Percentiles rank a stretch among this genome's conserved stretches.
Evolutionary conservation across 37 sponge, comb jelly and placozoan species (phyloP).

Genomic region (Dysidea cf. avara): DNA sequence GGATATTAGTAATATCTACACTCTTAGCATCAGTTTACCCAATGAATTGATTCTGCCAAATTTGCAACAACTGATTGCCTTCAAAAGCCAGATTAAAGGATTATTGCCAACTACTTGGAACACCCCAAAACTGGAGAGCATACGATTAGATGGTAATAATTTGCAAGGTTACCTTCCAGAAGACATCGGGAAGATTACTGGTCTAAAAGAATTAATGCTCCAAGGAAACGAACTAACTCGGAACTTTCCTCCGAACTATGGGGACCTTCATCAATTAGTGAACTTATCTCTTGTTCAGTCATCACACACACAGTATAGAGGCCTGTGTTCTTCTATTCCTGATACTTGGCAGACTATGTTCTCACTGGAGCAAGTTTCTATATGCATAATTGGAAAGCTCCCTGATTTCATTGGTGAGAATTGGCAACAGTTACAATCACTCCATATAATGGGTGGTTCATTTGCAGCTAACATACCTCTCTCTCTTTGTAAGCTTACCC

Average conservation of each 20-base stretch:
- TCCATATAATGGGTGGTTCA: slow-evolving; percentile 47
- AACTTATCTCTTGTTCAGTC: slow-evolving; percentile 60
- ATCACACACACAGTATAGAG: background rate
- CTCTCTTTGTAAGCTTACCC: slow-evolving; percentile 46
- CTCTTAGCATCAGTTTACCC: slow-evolving; percentile 20
- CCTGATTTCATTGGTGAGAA: slow-evolving; percentile 54
- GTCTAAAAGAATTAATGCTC: slow-evolving; percentile 31
- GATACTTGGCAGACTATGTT: slow-evolving; percentile 31
- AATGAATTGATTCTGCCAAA: slow-evolving; percentile 26
- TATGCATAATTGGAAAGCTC: slow-evolving; percentile 39
- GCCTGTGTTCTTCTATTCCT: slow-evolving; percentile 32
- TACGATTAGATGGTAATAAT: slow-evolving; percentile 42
- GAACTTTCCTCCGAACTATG: slow-evolving; percentile 41
- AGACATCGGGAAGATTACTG: background rate
- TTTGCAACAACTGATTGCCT: slow-evolving; percentile 34
- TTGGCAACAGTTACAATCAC: slow-evolving; percentile 41
- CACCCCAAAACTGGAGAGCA: slow-evolving; percentile 48
- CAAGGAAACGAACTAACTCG: slow-evolving; percentile 45
- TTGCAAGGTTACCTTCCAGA: slow-evolving; percentile 49
- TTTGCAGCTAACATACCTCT: slow-evolving; percentile 50
- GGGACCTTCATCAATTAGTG: slow-evolving; percentile 26
- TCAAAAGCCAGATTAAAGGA: slow-evolving; percentile 46
- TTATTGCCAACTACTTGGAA: slow-evolving; percentile 42
- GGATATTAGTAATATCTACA: too few relatives aligned
- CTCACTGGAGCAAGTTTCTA: slow-evolving; percentile 18